A percentile compares a stretch with the other conserved stretches of the same genome.
Conservation (phyloP, 2,888 invertebrate genomes). For the Aphidius colemani region DNA sequence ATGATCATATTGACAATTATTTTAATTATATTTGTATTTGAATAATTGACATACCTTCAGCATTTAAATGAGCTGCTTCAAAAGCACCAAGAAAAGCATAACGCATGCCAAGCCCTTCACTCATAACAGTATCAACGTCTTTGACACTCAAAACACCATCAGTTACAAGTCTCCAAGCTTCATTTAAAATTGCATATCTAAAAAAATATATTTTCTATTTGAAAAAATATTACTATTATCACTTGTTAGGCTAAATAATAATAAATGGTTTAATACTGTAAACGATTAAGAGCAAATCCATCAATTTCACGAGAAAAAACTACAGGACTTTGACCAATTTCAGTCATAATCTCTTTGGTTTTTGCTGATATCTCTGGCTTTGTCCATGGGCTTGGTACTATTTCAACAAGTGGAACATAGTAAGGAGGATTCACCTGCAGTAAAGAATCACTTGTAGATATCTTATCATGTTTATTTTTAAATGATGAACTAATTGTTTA, state of each 20-base stretch:
- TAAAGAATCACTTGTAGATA: background rate
- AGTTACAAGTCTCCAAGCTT: conserved; percentile 86
- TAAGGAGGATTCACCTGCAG: conserved; percentile 89
- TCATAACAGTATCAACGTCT: conserved; percentile 92
- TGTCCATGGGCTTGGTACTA: conserved; percentile 95
- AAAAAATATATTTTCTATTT: conserved; percentile 30
- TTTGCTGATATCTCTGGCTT: conserved; percentile 73
- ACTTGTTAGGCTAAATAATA: conserved; percentile 3
- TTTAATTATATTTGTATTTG: background rate
- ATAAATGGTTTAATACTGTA: conserved; percentile 69
- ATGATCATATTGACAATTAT: conserved; percentile 14
- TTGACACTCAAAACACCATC: conserved; percentile 83
- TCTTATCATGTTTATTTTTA: background rate
- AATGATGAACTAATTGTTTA: background rate
- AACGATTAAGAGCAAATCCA: conserved; percentile 91
- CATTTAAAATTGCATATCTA: conserved; percentile 90
- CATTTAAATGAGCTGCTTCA: conserved; percentile 93
- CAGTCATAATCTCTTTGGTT: conserved; percentile 78
- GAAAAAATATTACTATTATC: background rate
- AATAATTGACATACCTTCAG: conserved; percentile 70
- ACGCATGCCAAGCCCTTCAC: conserved; percentile 90
- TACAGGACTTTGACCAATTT: conserved; percentile 92
- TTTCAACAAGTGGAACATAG: conserved; percentile 91
- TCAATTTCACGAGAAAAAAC: conserved; percentile 83
- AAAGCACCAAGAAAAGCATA: conserved; percentile 95